These are phyloP conservation scores for Rhinogobio ventralis DNA, from an alignment of 2,797 vertebrate genomes.

Conservation along the genomic window DNA sequence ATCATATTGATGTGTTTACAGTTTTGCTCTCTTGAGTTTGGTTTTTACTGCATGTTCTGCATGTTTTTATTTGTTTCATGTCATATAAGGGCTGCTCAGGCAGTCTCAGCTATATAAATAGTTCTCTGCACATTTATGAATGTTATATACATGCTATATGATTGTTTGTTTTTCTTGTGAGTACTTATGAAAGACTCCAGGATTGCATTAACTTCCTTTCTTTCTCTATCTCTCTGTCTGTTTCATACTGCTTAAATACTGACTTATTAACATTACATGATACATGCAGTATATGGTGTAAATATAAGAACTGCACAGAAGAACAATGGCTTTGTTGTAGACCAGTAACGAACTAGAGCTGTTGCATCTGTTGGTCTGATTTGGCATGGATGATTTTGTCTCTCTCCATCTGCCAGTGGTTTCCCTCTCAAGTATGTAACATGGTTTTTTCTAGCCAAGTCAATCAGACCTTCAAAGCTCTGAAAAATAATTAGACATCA, in stretches of 20 bases:
- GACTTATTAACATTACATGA: slow-evolving; percentile 28
- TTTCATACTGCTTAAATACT: slow-evolving; percentile 18
- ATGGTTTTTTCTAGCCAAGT: slow-evolving; percentile 11
- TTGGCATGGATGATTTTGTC: slow-evolving; percentile 24
- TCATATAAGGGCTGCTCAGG: neutral
- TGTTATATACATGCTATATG: neutral
- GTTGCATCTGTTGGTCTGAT: slow-evolving; percentile 35
- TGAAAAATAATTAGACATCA: slow-evolving; percentile 17
- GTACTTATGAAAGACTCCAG: slow-evolving; percentile 8
- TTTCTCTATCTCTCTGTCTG: slow-evolving; percentile 20
- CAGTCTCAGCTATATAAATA: neutral
- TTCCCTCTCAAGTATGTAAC: slow-evolving; percentile 35
- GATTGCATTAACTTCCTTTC: neutral
- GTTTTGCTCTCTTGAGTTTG: neutral
- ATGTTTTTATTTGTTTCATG: neutral
- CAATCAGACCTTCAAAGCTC: slow-evolving; percentile 24
- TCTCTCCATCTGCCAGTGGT: slow-evolving; percentile 36
- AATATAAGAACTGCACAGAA: neutral
- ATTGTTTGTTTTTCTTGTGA: neutral
- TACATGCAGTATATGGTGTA: neutral
- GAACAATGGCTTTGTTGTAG: slow-evolving; percentile 17
- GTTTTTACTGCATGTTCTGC: neutral
- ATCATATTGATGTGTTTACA: neutral
- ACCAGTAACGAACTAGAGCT: slow-evolving; percentile 2
- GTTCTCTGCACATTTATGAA: neutral